Base-by-base conservation (phyloP, 1,140 invertebrate species). In the Halotydeus destructor region DNA sequence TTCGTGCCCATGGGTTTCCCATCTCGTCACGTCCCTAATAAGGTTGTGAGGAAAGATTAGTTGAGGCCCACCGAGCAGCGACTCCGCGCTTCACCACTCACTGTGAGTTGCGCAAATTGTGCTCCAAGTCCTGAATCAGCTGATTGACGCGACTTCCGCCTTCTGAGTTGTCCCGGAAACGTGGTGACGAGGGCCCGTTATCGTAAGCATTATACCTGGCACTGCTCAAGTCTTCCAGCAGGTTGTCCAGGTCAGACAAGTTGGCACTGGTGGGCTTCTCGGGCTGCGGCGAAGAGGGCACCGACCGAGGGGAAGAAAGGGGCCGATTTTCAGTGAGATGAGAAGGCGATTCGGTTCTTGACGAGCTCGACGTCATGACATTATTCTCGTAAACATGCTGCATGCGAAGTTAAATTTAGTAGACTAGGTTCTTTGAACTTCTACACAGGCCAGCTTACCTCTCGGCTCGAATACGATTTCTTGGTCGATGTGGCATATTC, bases 201-300 rank as follows among this genome's bases (percentile, higher is more conserved):
- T 60, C 9, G 60, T 54, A n/a, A n/a, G n/a, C n/a, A n/a, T n/a
- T n/a, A n/a, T n/a, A n/a, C n/a, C n/a, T n/a, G n/a, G n/a, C n/a
- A n/a, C n/a, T n/a, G n/a, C 84, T 89, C 46, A 93, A 65, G 60
- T 91, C 85, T 56, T 89, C 75, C 41, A 94, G 66, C 34, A 94
- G 65, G 21, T 75, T 81, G 60, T 94, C 85, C 52, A 94, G 58
- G 63, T 93, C 85, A 1, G 80, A 83, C 19, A 89, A 66, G 61
- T 88, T 88, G 31, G 41, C 25, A 2, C 14, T 22, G 39, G 30
- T 19, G 5, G 41, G 23, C 4, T 5, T 38, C 12, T 12, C 5
- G 6, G 32, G 37, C 18, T 6, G 9, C 8, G 32, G 30, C 11
- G 32, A 5, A 5, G 8, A 5, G 21, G 38, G 22, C 38, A 8